Conservation (phyloP, 2,888 invertebrate genomes). For the Lycaena phlaeas region DNA sequence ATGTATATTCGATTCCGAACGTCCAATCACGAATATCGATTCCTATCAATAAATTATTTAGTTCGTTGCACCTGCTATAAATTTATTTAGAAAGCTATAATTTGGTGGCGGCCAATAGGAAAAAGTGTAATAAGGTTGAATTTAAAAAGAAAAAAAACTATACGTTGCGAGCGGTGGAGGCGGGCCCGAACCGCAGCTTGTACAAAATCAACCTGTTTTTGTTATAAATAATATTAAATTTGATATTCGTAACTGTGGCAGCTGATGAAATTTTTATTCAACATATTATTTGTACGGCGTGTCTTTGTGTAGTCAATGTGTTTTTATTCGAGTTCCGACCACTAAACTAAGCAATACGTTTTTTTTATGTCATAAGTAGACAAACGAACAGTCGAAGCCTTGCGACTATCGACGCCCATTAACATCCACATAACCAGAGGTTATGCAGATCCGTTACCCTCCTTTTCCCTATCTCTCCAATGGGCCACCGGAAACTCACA, state of each 20-base stretch:
- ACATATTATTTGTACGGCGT: conserved; percentile 29
- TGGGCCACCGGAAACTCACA: too few species aligned
- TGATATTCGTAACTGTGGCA: conserved; percentile 15
- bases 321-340: too few species aligned
- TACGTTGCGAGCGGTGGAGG: too few species aligned
- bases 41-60: conserved; percentile 38
- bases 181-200: conserved; percentile 50
- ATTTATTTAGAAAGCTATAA: conserved; percentile 54
- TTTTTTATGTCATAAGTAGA: too few species aligned
- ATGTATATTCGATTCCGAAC: conserved; percentile 38
- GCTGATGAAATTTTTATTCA: conserved; percentile 1
- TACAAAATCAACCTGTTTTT: conserved; percentile 51
- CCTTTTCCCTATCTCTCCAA: too few species aligned
- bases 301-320: too few species aligned
- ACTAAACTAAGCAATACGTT: too few species aligned
- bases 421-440: too few species aligned
- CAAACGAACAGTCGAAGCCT: too few species aligned
- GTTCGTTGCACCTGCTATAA: conserved; percentile 58
- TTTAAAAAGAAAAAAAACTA: conserved; percentile 47
- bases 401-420: too few species aligned
- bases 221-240: conserved; percentile 31
- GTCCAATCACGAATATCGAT: conserved; percentile 42
- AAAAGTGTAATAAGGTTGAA: conserved; percentile 56
- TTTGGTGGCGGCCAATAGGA: conserved; percentile 63
- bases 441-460: too few species aligned